These are phyloP conservation scores for Triplophysa tibetana DNA, from an alignment of 2,113 vertebrate species.

Conservation along the genomic window DNA sequence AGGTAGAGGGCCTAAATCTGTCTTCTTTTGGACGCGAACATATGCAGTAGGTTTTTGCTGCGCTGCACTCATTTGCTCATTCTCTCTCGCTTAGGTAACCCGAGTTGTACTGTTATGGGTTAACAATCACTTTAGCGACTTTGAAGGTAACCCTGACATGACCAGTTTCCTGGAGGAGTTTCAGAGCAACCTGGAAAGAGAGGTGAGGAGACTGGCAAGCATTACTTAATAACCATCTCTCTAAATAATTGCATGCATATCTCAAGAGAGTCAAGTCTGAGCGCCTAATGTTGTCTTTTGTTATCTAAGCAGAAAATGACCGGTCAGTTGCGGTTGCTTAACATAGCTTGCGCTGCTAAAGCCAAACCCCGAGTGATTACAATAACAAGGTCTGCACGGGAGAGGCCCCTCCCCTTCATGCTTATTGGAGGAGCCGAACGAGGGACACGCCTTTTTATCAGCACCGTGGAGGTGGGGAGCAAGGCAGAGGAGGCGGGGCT, in stretches of 20 bases:
- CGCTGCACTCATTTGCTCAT: not conserved
- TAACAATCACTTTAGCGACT: slow-evolving; percentile 99
- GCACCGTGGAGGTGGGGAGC: slow-evolving; percentile 90
- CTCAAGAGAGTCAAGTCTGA: not conserved
- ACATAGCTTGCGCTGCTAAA: slow-evolving; percentile 98
- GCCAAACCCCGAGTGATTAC: slow-evolving; percentile 92
- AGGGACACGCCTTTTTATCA: slow-evolving; percentile 94
- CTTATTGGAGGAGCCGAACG: slow-evolving; percentile 95
- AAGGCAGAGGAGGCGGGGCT: slow-evolving; percentile 93
- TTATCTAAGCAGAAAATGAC: slow-evolving; percentile 87
- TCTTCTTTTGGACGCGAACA: not conserved
- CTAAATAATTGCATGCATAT: not conserved
- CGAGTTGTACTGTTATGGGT: slow-evolving; percentile 99
- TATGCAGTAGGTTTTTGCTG: not conserved
- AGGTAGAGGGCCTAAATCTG: slow-evolving; percentile 72
- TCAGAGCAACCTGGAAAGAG: slow-evolving; percentile 95
- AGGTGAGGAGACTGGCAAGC: slow-evolving; percentile 71
- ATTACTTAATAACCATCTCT: not conserved
- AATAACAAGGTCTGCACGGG: slow-evolving; percentile 88
- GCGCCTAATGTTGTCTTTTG: not conserved
- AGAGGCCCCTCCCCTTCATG: slow-evolving; percentile 90
- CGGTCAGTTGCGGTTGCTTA: slow-evolving; percentile 95
- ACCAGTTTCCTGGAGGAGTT: slow-evolving; percentile 97
- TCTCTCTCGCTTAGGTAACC: slow-evolving; percentile 82
- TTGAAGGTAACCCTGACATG: slow-evolving; percentile 96